phyloP scores from a whole-genome alignment of 1,140 invertebrate genomes.

The Diorhabda carinulata region DNA sequence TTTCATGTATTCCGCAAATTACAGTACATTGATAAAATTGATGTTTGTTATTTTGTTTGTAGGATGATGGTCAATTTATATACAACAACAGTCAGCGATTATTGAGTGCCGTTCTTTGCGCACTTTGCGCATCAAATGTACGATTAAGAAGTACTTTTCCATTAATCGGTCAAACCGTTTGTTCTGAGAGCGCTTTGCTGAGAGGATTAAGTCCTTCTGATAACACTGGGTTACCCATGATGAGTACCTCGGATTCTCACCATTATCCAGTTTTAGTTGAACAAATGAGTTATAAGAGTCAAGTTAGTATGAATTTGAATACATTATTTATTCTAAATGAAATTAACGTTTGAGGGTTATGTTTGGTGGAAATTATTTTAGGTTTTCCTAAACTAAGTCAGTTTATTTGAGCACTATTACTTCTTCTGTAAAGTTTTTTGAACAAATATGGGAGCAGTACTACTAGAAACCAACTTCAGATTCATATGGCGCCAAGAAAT shows the following conservation, averaged over 20 bases:
- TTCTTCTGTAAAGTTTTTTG: too few species aligned
- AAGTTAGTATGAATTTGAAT: slow-evolving; percentile 47
- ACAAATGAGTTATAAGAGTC: slow-evolving; percentile 74
- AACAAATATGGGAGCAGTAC: too few species aligned
- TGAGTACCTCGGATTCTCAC: slow-evolving; percentile 67
- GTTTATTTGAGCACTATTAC: too few species aligned
- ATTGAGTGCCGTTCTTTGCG: slow-evolving; percentile 75
- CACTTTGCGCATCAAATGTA: slow-evolving; percentile 74
- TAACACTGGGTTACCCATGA: slow-evolving; percentile 65
- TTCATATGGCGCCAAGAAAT: too few species aligned
- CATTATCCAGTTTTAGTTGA: slow-evolving; percentile 77
- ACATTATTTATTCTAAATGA: too few species aligned
- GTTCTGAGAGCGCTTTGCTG: slow-evolving; percentile 53
- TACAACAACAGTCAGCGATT: slow-evolving; percentile 59
- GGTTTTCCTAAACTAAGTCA: too few species aligned
- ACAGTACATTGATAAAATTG: too few species aligned
- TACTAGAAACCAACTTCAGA: too few species aligned
- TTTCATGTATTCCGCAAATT: too few species aligned
- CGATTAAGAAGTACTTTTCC: slow-evolving; percentile 76
- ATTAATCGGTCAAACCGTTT: slow-evolving; percentile 53
- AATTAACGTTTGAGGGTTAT: too few species aligned
- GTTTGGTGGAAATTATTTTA: too few species aligned
- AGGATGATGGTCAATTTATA: slow-evolving; percentile 13
- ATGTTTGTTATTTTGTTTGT: too few species aligned
- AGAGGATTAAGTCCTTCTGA: slow-evolving; percentile 63